Conservation (phyloP, 2,797 vertebrate genomes). For the Chiloscyllium punctatum region DNA sequence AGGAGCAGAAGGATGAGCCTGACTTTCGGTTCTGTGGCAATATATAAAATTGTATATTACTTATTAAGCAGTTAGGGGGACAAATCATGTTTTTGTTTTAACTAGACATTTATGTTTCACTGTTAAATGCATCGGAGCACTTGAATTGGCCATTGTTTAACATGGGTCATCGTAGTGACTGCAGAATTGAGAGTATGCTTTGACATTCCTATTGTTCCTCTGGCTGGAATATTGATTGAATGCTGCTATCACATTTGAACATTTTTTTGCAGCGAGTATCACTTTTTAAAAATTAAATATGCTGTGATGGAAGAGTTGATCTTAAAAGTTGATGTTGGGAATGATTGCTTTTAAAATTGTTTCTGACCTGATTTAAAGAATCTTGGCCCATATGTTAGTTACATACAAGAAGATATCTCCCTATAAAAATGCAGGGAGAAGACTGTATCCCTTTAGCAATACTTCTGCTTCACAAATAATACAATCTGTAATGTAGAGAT, state of each 20-base stretch:
- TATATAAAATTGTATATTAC: neutral
- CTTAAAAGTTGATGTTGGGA: neutral
- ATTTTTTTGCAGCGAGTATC: neutral
- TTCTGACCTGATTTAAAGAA: neutral
- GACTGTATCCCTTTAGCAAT: neutral
- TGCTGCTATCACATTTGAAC: neutral
- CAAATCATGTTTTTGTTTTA: neutral
- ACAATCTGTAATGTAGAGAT: neutral
- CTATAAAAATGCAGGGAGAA: neutral
- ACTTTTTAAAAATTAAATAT: neutral
- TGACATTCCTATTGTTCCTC: neutral
- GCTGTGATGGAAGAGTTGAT: neutral
- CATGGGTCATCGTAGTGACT: neutral
- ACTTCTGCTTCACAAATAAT: neutral
- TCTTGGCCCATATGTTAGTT: neutral
- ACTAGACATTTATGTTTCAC: neutral
- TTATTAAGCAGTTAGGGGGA: neutral
- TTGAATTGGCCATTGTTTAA: neutral
- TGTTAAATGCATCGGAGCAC: neutral
- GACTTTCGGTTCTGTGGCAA: neutral
- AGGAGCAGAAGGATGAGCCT: neutral
- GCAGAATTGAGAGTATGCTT: neutral
- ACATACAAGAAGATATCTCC: neutral
- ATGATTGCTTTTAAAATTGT: neutral
- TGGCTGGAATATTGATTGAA: neutral